Conservation (phyloP, 2,888 invertebrate species). For the Oegoconia quadripuncta region DNA sequence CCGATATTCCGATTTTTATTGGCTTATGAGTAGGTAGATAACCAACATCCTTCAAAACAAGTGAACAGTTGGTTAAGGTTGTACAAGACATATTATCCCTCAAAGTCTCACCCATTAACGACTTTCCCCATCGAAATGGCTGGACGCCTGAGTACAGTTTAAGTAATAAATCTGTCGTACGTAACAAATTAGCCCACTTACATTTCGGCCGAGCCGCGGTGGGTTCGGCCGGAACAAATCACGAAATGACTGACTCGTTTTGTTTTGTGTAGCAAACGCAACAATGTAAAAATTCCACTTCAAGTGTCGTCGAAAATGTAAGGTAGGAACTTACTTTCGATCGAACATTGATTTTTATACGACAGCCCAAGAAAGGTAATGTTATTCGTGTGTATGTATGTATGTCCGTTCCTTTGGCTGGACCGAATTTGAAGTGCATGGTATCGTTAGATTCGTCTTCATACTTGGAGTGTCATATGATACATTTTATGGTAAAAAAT, state of each 20-base stretch:
- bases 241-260: conserved; percentile 38
- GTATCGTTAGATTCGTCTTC: too few species aligned
- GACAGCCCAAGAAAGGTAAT: too few species aligned
- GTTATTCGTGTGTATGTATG: too few species aligned
- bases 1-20: too few species aligned
- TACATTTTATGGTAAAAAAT: too few species aligned
- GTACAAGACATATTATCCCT: conserved; percentile 33
- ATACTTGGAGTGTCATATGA: too few species aligned
- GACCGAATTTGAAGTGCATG: too few species aligned
- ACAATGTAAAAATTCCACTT: conserved; percentile 45
- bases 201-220: conserved; percentile 16
- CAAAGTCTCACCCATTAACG: conserved; percentile 42
- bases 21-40: too few species aligned
- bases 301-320: conserved; percentile 52
- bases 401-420: too few species aligned
- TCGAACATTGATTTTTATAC: too few species aligned
- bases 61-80: conserved; percentile 16
- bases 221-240: conserved; percentile 45
- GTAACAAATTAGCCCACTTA: conserved; percentile 49
- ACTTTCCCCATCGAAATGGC: conserved; percentile 35
- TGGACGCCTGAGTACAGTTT: conserved; percentile 15
- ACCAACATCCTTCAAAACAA: too few species aligned
- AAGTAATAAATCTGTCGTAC: conserved; percentile 60
- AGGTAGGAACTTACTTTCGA: too few species aligned
- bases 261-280: conserved; percentile 38